Evolutionary conservation across 2,888 invertebrate genomes (phyloP).

Genomic region (Synergus umbraculus): DNA sequence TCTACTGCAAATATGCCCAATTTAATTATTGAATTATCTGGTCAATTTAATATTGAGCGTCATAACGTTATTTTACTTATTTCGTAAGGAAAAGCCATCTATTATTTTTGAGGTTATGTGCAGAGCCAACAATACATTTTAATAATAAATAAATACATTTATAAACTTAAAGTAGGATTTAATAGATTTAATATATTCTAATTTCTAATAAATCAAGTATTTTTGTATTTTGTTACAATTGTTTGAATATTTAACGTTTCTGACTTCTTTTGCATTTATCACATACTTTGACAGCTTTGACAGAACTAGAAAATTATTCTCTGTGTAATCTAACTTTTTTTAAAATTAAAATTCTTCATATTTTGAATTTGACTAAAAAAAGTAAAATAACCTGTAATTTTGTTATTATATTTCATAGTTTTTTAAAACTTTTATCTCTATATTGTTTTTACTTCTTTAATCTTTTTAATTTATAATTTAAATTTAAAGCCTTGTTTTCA

Average conservation of each 20-base stretch:
- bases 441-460: neutral
- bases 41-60: neutral
- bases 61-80: neutral
- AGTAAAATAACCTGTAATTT: neutral
- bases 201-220: neutral
- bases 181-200: neutral
- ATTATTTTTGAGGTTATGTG: conserved; percentile 47
- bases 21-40: neutral
- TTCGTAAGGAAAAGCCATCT: neutral
- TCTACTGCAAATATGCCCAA: neutral
- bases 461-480: too few species aligned
- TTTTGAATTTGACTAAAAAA: neutral
- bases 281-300: neutral
- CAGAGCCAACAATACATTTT: neutral
- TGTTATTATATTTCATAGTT: neutral
- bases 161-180: neutral
- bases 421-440: too few species aligned
- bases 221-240: neutral
- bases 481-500: neutral
- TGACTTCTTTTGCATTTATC: neutral
- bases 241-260: neutral
- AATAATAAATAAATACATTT: neutral
- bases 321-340: neutral
- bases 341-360: neutral
- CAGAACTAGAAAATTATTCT: neutral